Evolutionary conservation across 2,797 vertebrate genomes (phyloP).

Genomic region (Neosilurus mollespiculum): DNA sequence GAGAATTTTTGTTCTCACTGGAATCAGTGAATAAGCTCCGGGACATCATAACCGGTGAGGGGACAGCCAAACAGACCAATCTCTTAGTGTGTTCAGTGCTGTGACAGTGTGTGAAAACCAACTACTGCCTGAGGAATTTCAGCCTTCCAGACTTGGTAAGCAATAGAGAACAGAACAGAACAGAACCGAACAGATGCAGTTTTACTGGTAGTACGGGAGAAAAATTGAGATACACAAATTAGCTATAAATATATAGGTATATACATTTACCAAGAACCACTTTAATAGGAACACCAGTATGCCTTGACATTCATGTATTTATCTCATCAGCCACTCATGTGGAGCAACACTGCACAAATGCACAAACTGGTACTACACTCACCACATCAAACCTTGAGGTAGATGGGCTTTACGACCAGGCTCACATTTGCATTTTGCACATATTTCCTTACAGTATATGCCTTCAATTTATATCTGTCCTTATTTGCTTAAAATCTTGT

Average conservation of each 20-base stretch:
- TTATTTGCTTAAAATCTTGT: too few species aligned
- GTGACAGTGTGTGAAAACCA: constrained; percentile 45
- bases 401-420: too few species aligned
- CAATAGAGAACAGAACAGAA: background rate
- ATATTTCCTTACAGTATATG: too few species aligned
- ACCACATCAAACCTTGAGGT: too few species aligned
- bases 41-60: constrained; percentile 32
- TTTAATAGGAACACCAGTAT: background rate
- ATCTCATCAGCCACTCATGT: background rate
- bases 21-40: constrained; percentile 51
- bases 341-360: background rate
- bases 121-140: constrained; percentile 50
- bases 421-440: too few species aligned
- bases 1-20: constrained; percentile 53
- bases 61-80: background rate
- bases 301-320: background rate
- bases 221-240: background rate
- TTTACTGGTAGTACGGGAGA: background rate
- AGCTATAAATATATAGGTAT: background rate
- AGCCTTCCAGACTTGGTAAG: constrained; percentile 53
- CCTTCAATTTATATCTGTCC: too few species aligned
- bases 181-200: background rate
- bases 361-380: too few species aligned
- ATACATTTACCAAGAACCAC: too few species aligned
- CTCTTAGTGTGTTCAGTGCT: background rate